phyloP scores from a whole-genome alignment of 2,797 vertebrate genomes.

The Lateolabrax maculatus region DNA sequence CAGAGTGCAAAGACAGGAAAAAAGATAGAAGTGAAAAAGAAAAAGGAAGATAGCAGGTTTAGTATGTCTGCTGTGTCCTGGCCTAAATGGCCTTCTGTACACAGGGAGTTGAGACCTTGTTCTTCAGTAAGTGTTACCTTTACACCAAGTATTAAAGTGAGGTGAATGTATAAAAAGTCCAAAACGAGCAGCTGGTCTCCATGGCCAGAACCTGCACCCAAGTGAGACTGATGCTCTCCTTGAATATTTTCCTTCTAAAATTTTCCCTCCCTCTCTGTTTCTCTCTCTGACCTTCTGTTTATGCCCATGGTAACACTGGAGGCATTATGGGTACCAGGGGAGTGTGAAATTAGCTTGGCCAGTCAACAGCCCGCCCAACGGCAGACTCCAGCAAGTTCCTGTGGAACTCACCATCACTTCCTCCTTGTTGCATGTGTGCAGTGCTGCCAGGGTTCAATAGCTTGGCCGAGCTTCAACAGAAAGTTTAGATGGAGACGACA shows the following conservation, averaged over 20 bases:
- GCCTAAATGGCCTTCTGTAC: conserved; percentile 72
- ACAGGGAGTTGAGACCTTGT: conserved; percentile 37
- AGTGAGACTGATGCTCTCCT: conserved; percentile 70
- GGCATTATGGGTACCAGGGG: conserved; percentile 82
- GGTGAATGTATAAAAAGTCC: conserved; percentile 60
- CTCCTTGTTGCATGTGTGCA: conserved; percentile 35
- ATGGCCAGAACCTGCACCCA: conserved; percentile 61
- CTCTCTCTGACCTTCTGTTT: conserved; percentile 80
- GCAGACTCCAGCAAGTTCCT: conserved; percentile 74
- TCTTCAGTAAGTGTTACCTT: conserved; percentile 30
- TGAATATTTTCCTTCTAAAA: conserved; percentile 64
- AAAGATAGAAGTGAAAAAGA: conserved; percentile 9
- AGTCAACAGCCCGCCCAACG: conserved; percentile 66
- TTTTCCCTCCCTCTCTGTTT: conserved; percentile 50
- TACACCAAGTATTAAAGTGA: conserved; percentile 44
- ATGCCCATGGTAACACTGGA: conserved; percentile 75
- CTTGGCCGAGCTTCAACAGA: conserved; percentile 41
- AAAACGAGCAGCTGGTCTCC: conserved; percentile 70
- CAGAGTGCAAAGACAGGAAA: not conserved
- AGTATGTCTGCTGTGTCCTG: conserved; percentile 65
- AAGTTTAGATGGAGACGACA: conserved; percentile 41
- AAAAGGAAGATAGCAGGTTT: conserved; percentile 6
- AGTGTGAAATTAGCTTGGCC: conserved; percentile 87
- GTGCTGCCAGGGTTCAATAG: conserved; percentile 49
- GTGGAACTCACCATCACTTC: conserved; percentile 67